These are phyloP conservation scores for Abrostola tripartita DNA, from an alignment of 2,888 invertebrate genomes.

Conservation along the genomic window DNA sequence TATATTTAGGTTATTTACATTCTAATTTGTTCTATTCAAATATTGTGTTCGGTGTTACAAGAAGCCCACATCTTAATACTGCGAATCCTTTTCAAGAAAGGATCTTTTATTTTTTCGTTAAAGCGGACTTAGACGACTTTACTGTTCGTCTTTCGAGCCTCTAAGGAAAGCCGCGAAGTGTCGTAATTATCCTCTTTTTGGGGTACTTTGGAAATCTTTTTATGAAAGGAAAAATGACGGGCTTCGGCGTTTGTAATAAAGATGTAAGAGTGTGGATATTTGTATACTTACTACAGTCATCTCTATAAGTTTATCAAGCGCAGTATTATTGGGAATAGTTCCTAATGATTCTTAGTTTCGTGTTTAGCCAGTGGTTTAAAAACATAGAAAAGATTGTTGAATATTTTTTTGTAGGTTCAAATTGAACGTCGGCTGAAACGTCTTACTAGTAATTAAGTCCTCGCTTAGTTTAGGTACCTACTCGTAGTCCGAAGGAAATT, in stretches of 20 bases:
- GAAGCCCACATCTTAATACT: slow-evolving; percentile 69
- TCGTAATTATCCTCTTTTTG: slow-evolving; percentile 80
- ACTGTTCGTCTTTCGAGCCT: slow-evolving; percentile 83
- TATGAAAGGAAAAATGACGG: slow-evolving; percentile 32
- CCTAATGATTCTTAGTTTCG: too few relatives aligned
- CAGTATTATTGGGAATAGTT: neutral
- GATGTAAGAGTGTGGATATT: neutral
- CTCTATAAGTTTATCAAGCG: slow-evolving; percentile 1
- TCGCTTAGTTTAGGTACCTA: too few relatives aligned
- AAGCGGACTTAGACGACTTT: slow-evolving; percentile 86
- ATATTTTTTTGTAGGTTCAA: too few relatives aligned
- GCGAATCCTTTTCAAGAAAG: slow-evolving; percentile 83
- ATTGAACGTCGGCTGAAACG: too few relatives aligned
- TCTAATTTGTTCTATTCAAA: neutral
- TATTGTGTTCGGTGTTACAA: slow-evolving; percentile 69
- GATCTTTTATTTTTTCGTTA: slow-evolving; percentile 81
- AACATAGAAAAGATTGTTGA: too few relatives aligned
- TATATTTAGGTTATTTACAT: neutral
- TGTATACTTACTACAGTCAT: neutral
- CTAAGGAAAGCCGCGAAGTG: slow-evolving; percentile 84
- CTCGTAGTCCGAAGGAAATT: too few relatives aligned
- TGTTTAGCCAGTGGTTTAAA: too few relatives aligned
- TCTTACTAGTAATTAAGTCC: too few relatives aligned
- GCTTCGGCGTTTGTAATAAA: slow-evolving; percentile 17
- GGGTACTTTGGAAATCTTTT: slow-evolving; percentile 55